Evolutionary conservation across 2,888 invertebrate species (phyloP).

Genomic region (Quadriops clusia): DNA sequence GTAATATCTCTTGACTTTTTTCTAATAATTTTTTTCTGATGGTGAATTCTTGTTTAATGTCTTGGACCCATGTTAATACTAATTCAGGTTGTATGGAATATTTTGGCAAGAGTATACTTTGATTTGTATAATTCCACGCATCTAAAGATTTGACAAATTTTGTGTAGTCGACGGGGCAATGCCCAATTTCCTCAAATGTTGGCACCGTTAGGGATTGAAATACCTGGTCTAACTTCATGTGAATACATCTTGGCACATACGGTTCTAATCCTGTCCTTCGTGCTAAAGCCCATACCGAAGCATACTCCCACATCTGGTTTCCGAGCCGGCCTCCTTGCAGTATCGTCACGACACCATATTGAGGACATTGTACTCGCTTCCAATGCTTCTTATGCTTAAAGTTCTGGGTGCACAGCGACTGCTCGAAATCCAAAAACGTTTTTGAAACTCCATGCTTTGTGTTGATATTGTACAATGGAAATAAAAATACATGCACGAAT

Average conservation of each 20-base stretch:
- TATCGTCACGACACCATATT: slow-evolving; percentile 38
- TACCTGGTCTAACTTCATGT: slow-evolving; percentile 41
- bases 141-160: slow-evolving; percentile 40
- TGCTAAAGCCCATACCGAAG: slow-evolving; percentile 40
- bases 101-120: slow-evolving; percentile 44
- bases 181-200: slow-evolving; percentile 42
- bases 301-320: slow-evolving; percentile 43
- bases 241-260: slow-evolving; percentile 40
- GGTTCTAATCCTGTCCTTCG: slow-evolving; percentile 38
- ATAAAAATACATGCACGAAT: slow-evolving; percentile 47
- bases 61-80: slow-evolving; percentile 44
- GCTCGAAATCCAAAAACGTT: slow-evolving; percentile 42
- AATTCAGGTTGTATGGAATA: slow-evolving; percentile 43
- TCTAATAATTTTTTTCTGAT: slow-evolving; percentile 38
- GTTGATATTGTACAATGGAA: slow-evolving; percentile 41
- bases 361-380: slow-evolving; percentile 32
- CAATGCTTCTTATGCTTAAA: slow-evolving; percentile 33
- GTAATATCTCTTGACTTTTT: slow-evolving; percentile 38
- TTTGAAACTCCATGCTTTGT: slow-evolving; percentile 34
- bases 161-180: slow-evolving; percentile 39
- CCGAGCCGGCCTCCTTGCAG: slow-evolving; percentile 37
- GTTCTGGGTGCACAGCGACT: slow-evolving; percentile 41
- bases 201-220: slow-evolving; percentile 44
- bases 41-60: slow-evolving; percentile 43
- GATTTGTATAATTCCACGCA: slow-evolving; percentile 44